Evolutionary conservation across 2,888 invertebrate species (phyloP).

Genomic region (Lydus trimaculatus): DNA sequence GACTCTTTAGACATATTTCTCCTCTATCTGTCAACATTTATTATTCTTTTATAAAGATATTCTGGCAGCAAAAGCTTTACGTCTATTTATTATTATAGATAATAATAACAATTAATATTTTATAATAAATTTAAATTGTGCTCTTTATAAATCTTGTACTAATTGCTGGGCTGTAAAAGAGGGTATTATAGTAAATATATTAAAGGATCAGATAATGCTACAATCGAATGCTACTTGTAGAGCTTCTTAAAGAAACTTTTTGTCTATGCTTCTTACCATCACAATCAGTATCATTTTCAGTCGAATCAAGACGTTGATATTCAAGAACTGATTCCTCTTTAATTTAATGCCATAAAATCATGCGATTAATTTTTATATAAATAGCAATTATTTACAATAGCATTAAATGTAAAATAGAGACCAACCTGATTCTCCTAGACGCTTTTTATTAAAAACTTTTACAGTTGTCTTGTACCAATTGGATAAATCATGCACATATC

Average conservation of each 20-base stretch:
- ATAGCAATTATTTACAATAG: not conserved
- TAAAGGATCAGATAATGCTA: not conserved
- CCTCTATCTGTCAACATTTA: constrained; percentile 28
- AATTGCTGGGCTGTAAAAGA: constrained; percentile 43
- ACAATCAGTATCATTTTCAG: constrained; percentile 45
- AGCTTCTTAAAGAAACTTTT: no score
- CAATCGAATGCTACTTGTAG: not conserved
- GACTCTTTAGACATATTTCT: not conserved
- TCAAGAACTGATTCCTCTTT: constrained; percentile 37
- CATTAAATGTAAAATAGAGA: constrained; percentile 27
- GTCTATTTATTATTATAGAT: not conserved
- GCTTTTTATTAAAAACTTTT: constrained; percentile 47
- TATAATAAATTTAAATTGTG: constrained; percentile 11
- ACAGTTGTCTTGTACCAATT: constrained; percentile 56
- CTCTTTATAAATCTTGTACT: constrained; percentile 40
- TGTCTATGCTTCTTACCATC: constrained; percentile 2
- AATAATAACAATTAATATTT: constrained; percentile 18
- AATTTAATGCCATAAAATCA: constrained; percentile 9
- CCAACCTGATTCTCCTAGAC: constrained; percentile 55
- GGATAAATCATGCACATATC: constrained; percentile 34
- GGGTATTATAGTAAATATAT: not conserved
- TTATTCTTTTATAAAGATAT: constrained; percentile 18
- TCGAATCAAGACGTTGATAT: constrained; percentile 49
- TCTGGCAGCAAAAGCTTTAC: constrained; percentile 28
- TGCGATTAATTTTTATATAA: constrained; percentile 20